Base-by-base conservation (phyloP, 2,113 vertebrate species). In the Cariama cristata region DNA sequence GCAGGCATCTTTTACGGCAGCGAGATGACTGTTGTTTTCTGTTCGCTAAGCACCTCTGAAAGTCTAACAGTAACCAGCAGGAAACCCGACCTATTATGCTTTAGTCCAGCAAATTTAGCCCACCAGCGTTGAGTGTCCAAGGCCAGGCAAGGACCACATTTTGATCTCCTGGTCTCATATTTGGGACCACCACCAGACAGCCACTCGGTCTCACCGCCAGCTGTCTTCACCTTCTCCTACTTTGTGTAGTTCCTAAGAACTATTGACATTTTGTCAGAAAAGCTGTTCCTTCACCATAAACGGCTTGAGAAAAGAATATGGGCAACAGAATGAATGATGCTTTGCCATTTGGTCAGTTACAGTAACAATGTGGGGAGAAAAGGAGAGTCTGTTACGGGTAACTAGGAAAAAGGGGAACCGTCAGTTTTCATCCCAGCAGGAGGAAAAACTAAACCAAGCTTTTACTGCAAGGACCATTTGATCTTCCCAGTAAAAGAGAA, bases 371-470 rank as follows among this genome's bases (percentile, higher is more conserved):
- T 32, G 12, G 33, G 33, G 44, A 72, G 35, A 62, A 67, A 67
- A 58, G 22, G 4, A 24, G 14, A 56, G n/a, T 33, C 15, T 68
- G 16, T 30, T n/a, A 14, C 0, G 1, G 47, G 10, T 38, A 55
- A 45, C 20, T 6, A 10, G 28, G n/a, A 67, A 42, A 53, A 73
- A 67, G 15, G 19, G 19, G 20, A 67, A 79, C 18, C 7, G 2
- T 21, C 26, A 35, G 11, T 26, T 45, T 59, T 69, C 19, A 69
- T 40, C 28, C 47, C 44, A 40, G 44, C 6, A 45, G 28, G 32
- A 69, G 32, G 24, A 42, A 68, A 62, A 82, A 73, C 10, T 49
- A 40, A 82, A 38, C 11, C 9, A 15, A 58, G 35, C 16, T 38
- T 79, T 32, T 59, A 60, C 21, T 49, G 76, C 49, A 74, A 77